phyloP scores from a whole-genome alignment of 2,797 vertebrate genomes.

The Naso thynnoides region DNA sequence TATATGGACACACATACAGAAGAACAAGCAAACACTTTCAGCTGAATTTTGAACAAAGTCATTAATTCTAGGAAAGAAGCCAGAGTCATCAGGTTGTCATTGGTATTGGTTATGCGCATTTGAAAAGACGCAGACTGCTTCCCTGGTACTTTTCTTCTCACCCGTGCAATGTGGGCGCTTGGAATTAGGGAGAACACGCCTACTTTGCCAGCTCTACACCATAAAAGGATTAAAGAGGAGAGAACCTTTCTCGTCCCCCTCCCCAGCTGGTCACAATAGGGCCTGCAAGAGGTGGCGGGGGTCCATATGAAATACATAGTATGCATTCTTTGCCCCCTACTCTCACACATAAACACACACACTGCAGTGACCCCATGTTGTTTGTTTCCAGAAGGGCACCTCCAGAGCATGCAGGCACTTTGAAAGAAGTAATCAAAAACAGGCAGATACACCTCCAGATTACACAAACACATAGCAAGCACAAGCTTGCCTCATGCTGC shows the following conservation, averaged over 20 bases:
- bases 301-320: constrained; percentile 65
- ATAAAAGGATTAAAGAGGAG: constrained; percentile 62
- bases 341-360: constrained; percentile 57
- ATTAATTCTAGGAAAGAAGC: not conserved
- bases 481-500: constrained; percentile 60
- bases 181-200: constrained; percentile 33
- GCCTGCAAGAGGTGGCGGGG: constrained; percentile 40
- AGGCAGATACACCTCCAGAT: constrained; percentile 44
- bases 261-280: constrained; percentile 53
- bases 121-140: constrained; percentile 19
- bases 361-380: constrained; percentile 42
- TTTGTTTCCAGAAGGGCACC: constrained; percentile 59
- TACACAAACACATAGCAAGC: constrained; percentile 67
- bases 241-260: constrained; percentile 30
- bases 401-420: constrained; percentile 42
- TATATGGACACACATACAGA: not conserved
- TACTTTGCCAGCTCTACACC: constrained; percentile 62
- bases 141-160: constrained; percentile 35
- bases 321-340: constrained; percentile 73
- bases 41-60: not conserved
- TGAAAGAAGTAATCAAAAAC: constrained; percentile 53
- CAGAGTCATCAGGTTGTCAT: not conserved
- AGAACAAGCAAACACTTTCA: not conserved
- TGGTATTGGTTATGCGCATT: constrained; percentile 3
- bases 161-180: constrained; percentile 42